Evolutionary conservation across 2,888 invertebrate species (phyloP), one percentile per base, ranked within the genome.

Genomic region (Ischnura elegans): DNA sequence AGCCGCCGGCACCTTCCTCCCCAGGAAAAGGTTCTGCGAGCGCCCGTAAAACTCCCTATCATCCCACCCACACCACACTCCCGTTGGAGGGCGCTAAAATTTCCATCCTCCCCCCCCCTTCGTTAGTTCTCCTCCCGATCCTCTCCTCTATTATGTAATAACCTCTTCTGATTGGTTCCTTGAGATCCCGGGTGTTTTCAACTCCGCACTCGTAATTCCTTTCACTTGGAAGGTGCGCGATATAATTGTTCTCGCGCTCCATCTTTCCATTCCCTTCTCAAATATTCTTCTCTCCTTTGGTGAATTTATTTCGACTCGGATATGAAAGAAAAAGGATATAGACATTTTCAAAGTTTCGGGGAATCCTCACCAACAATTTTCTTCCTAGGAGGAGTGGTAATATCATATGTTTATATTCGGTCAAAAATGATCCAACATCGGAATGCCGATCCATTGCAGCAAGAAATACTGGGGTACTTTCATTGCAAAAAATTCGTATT

Each of bases 131-230:
- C 51, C 51, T 13, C 4, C 36, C 47, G n/a, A 51, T 29, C 51
- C 55, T 55, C 61, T 90, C 43, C 51, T 51, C 87, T 87, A 51
- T 87, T 51, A 47, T 51, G 51, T 51, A 47, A 47, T 36, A 47
- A 51, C 90, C 90, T 36, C 29, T 45, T 90, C 90, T 90, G 90
- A 90, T 90, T 90, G 90, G 90, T 61, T 90, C 90, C 90, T 90
- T 61, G 61, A 90, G 90, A 90, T 90, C 61, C 61, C 43, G 61
- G 61, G 90, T 90, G 61, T 90, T 90, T 90, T 90, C 90, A 55
- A 61, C 76, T 36, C 76, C 36, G 29, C 36, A 36, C 76, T 76
- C 76, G 25, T 76, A 76, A 36, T 76, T 76, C 76, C 76, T 76
- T 76, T 76, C 36, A 36, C 29, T 76, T 76, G 76, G 36, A 36